phyloP scores from a whole-genome alignment of 2,113 vertebrate genomes.

The Tichodroma muraria region DNA sequence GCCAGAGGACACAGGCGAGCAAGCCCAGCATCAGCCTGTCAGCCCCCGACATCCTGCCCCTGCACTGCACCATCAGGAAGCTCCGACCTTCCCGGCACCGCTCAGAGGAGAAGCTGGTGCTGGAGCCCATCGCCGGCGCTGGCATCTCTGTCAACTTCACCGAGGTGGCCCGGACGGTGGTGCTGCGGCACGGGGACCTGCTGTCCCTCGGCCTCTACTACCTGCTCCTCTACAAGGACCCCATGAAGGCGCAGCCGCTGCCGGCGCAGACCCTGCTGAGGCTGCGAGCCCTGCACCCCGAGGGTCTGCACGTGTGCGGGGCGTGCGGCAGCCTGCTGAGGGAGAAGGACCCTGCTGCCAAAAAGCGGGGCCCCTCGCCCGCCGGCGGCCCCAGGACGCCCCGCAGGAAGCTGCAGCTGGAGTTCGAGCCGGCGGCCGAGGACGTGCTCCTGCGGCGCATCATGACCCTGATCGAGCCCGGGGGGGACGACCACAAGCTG shows the following conservation, averaged over 20 bases:
- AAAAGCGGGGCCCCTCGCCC: slow-evolving; percentile 34
- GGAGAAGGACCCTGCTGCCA: slow-evolving; percentile 9
- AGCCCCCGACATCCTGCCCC: slow-evolving; percentile 89
- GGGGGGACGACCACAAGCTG: slow-evolving; percentile 87
- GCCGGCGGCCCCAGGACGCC: neutral
- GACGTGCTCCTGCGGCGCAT: slow-evolving; percentile 84
- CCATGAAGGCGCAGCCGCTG: slow-evolving; percentile 78
- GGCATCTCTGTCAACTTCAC: slow-evolving; percentile 83
- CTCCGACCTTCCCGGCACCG: slow-evolving; percentile 32
- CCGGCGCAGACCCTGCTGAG: slow-evolving; percentile 80
- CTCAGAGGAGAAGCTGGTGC: slow-evolving; percentile 50
- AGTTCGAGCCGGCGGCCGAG: slow-evolving; percentile 83
- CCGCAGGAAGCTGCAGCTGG: slow-evolving; percentile 80
- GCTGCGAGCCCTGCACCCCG: slow-evolving; percentile 72
- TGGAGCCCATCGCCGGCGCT: slow-evolving; percentile 83
- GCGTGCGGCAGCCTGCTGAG: slow-evolving; percentile 75
- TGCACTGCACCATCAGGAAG: slow-evolving; percentile 84
- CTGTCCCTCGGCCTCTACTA: slow-evolving; percentile 91
- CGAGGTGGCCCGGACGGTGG: slow-evolving; percentile 76
- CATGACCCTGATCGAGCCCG: slow-evolving; percentile 84
- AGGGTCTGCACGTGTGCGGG: slow-evolving; percentile 63
- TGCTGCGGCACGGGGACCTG: slow-evolving; percentile 87
- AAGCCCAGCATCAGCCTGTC: slow-evolving; percentile 92
- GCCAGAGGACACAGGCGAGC: slow-evolving; percentile 88
- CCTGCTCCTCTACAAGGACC: slow-evolving; percentile 93